These are phyloP conservation scores for Alectoris magna DNA, from an alignment of 2,797 vertebrate genomes.

Conservation along the genomic window DNA sequence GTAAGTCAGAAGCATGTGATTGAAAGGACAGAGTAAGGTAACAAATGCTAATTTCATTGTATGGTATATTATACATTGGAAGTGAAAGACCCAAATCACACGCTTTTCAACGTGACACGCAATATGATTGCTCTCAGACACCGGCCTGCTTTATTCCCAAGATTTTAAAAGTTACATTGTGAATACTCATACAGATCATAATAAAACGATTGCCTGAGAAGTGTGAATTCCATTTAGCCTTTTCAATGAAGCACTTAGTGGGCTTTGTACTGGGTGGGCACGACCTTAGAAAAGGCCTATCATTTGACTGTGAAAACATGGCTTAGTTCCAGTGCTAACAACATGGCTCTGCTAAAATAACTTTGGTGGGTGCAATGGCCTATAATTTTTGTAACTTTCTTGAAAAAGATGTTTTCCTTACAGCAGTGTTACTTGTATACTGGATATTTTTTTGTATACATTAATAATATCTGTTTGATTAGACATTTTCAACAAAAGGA, in stretches of 20 bases:
- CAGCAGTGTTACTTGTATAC: conserved; percentile 1
- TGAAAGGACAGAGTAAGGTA: conserved; percentile 39
- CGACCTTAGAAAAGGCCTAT: conserved; percentile 41
- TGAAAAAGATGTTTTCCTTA: conserved; percentile 34
- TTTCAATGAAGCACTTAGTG: conserved; percentile 57
- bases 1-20: neutral
- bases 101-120: conserved; percentile 22
- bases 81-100: conserved; percentile 60
- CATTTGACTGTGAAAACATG: conserved; percentile 68
- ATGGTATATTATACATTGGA: neutral
- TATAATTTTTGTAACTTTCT: conserved; percentile 36
- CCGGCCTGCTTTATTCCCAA: conserved; percentile 45
- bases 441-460: neutral
- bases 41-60: conserved; percentile 45
- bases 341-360: conserved; percentile 53
- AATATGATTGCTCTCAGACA: conserved; percentile 48
- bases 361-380: neutral
- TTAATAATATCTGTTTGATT: conserved; percentile 38
- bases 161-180: conserved; percentile 33
- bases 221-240: conserved; percentile 63
- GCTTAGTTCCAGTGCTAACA: conserved; percentile 65
- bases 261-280: conserved; percentile 57
- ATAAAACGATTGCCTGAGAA: conserved; percentile 54
- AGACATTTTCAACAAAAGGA: conserved; percentile 9
- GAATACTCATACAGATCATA: conserved; percentile 59